Base-by-base conservation (phyloP, 2,888 invertebrate species). In the Metalampra italica region DNA sequence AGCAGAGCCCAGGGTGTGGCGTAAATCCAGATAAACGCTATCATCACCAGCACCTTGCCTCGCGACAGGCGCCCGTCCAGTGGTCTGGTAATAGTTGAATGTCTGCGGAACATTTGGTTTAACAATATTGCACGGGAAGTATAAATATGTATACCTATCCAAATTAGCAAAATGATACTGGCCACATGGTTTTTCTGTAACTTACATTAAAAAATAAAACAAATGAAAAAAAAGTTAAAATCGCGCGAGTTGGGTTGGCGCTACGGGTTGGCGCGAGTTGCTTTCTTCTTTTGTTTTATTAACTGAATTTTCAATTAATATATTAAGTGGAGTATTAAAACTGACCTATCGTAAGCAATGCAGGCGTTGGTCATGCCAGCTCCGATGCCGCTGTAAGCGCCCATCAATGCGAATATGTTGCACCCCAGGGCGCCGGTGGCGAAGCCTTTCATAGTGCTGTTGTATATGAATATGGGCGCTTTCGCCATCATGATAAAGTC, bases 401-500 rank as follows among this genome's bases (percentile, higher is more conserved):
- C 96, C 69, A 96, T 91, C 43, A 94, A 81, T 0, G 90, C 93
- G 67, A 94, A 96, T 56, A 95, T 90, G 71, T 95, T 94, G 67
- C 96, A 96, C 0, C 94, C 96, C 0, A 92, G 54, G 45, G 92
- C 89, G 0, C 96, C 96, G 4, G 91, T 68, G 0, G 95, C 95
- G 59, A 93, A 96, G 0, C 96, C 96, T 54, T 92, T 91, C 72
- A 94, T 91, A 60, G 94, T 94, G 32, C 95, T 95, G 71, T 96
- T 96, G 78, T 95, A 95, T 60, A 96, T 95, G 75, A 96, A 95
- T 56, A 96, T 92, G 0, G 96, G 96, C 0, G 95, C 91, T 82
- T 96, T 96, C 32, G 92, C 78, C 96, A 96, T 96, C 96, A 96
- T 96, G 30, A 95, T 81, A 66, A 96, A 96, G 80, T 96, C 96